These are phyloP conservation scores for Trichomalopsis sarcophagae DNA, from an alignment of 1,140 invertebrate species.

Conservation along the genomic window DNA sequence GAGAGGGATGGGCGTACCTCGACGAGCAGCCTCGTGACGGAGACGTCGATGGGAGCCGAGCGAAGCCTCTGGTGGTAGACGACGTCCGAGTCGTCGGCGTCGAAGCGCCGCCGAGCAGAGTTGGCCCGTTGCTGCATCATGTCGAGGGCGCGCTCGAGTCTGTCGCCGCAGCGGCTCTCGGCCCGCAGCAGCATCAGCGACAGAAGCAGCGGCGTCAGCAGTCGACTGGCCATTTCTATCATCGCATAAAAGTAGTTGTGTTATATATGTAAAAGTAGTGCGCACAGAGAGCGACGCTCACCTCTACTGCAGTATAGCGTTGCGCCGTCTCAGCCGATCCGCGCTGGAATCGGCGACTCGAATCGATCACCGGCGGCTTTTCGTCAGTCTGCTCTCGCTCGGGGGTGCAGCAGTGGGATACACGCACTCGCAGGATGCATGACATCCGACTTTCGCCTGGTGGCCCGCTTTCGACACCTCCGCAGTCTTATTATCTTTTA, in stretches of 20 bases:
- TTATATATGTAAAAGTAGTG: too few relatives aligned
- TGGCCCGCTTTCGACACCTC: conserved; percentile 30
- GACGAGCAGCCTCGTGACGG: conserved; percentile 66
- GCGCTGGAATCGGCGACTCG: background rate
- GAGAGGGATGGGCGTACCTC: conserved; percentile 60
- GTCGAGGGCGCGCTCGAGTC: conserved; percentile 70
- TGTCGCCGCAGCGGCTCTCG: conserved; percentile 63
- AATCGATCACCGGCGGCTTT: conserved; percentile 1
- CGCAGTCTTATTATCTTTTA: background rate
- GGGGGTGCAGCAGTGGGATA: background rate
- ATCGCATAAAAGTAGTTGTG: too few relatives aligned
- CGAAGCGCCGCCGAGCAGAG: conserved; percentile 60
- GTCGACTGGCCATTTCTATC: background rate
- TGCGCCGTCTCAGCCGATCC: too few relatives aligned
- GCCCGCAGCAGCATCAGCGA: conserved; percentile 33
- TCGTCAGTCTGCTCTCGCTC: conserved; percentile 11
- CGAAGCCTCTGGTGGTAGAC: conserved; percentile 67
- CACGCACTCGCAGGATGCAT: conserved; percentile 34
- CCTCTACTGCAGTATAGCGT: too few relatives aligned
- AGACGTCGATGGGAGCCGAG: conserved; percentile 69
- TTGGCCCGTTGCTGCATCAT: conserved; percentile 63
- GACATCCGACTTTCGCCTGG: conserved; percentile 46
- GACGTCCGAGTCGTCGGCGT: conserved; percentile 60
- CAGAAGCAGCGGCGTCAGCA: background rate
- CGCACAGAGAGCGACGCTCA: too few relatives aligned